These are phyloP conservation scores for Cantharis nigra DNA, from an alignment of 2,888 invertebrate genomes.

Conservation along the genomic window DNA sequence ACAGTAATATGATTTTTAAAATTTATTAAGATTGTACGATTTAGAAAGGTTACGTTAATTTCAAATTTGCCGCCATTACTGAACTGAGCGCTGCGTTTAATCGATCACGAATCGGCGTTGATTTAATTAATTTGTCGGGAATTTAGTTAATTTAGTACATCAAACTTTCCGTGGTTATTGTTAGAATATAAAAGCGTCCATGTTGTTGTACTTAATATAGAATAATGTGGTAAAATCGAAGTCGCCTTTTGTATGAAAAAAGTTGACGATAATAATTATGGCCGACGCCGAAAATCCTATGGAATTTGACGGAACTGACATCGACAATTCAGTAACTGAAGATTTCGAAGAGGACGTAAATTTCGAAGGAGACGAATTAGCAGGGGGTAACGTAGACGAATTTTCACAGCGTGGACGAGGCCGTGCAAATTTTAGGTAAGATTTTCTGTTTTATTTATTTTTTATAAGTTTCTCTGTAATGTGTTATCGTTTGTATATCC, in stretches of 20 bases:
- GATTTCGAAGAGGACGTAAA: conserved; percentile 48
- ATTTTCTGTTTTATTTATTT: not conserved
- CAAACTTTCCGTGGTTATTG: not conserved
- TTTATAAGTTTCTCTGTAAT: not conserved
- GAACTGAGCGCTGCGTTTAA: not conserved
- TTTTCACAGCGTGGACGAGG: conserved; percentile 55
- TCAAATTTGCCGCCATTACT: not conserved
- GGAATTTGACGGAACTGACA: conserved; percentile 37
- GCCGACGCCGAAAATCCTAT: conserved; percentile 35
- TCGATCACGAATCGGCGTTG: not conserved
- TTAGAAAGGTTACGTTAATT: not conserved
- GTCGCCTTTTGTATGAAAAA: not conserved
- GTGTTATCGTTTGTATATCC: not conserved
- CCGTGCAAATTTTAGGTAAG: conserved; percentile 59
- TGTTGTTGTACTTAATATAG: not conserved
- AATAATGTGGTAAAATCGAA: not conserved
- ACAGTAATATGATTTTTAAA: too few relatives aligned
- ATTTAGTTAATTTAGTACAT: not conserved
- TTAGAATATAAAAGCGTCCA: not conserved
- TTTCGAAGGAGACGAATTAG: conserved; percentile 48
- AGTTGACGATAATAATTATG: conserved; percentile 14
- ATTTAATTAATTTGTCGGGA: not conserved
- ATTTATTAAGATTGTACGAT: too few relatives aligned
- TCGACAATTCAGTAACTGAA: conserved; percentile 37
- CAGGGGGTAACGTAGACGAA: conserved; percentile 56